A percentile compares a stretch with the other conserved stretches of the same genome.
phyloP scores from a whole-genome alignment of 2,888 invertebrate species.

The Helleia helle region DNA sequence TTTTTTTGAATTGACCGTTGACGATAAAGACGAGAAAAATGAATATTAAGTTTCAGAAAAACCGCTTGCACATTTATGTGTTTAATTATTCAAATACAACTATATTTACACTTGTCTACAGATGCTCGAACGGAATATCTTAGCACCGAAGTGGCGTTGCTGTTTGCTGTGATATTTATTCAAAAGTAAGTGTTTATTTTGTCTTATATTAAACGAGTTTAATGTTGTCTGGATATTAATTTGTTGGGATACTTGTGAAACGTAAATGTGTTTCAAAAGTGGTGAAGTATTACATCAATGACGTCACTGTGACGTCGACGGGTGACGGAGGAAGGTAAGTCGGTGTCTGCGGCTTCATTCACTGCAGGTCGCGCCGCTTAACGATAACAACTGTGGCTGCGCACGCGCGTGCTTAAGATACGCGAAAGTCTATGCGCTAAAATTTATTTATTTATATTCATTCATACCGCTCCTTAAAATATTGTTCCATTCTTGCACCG shows the following conservation, averaged over 20 bases:
- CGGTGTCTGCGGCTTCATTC: not conserved
- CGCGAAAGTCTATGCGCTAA: slow-evolving; percentile 50
- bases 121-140: not conserved
- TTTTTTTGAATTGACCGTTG: too few species aligned
- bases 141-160: not conserved
- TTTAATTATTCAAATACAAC: too few species aligned
- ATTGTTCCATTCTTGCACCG: not conserved
- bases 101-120: not conserved
- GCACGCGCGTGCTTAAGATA: slow-evolving; percentile 33
- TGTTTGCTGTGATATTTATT: slow-evolving; percentile 3
- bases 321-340: not conserved
- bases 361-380: not conserved
- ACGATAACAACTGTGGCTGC: slow-evolving; percentile 19
- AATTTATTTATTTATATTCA: slow-evolving; percentile 54
- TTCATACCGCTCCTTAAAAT: slow-evolving; percentile 25
- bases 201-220: not conserved
- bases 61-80: too few species aligned
- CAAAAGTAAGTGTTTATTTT: not conserved
- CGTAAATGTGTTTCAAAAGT: not conserved
- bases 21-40: too few species aligned
- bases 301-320: not conserved
- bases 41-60: too few species aligned
- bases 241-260: slow-evolving; percentile 1
- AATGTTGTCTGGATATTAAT: not conserved
- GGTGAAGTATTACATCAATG: slow-evolving; percentile 4